A percentile compares a stretch with the other conserved stretches of the same genome.
These are phyloP conservation scores for Ceratina japonica DNA, from an alignment of 1,140 invertebrate genomes.

Conservation along the genomic window DNA sequence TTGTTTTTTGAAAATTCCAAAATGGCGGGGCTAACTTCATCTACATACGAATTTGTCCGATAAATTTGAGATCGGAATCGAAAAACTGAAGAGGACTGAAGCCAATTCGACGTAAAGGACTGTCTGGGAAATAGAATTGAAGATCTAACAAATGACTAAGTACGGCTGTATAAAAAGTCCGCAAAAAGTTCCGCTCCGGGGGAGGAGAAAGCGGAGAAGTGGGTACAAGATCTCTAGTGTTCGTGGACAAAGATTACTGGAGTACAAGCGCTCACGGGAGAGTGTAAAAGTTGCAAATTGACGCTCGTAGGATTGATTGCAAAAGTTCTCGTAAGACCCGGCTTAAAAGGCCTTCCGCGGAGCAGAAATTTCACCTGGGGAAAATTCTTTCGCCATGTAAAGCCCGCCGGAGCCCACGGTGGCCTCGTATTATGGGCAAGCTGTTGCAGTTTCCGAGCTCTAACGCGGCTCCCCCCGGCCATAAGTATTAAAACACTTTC, in stretches of 20 bases:
- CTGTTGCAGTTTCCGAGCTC: conserved; percentile 25
- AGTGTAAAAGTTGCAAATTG: conserved; percentile 26
- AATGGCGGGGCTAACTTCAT: no score
- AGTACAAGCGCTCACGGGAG: neutral
- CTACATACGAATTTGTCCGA: no score
- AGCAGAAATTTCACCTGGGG: neutral
- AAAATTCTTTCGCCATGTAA: conserved; percentile 14
- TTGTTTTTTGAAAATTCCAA: no score
- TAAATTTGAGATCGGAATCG: no score
- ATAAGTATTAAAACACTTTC: no score
- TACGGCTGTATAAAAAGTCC: neutral
- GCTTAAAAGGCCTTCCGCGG: neutral
- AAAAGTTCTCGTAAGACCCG: conserved; percentile 1
- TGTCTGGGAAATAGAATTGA: neutral
- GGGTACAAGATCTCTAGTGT: neutral
- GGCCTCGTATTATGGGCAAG: conserved; percentile 28
- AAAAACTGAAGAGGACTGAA: no score
- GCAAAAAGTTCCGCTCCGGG: neutral
- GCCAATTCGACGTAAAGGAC: no score
- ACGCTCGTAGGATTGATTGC: conserved; percentile 24
- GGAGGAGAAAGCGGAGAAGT: neutral
- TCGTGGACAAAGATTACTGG: neutral
- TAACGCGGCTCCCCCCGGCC: no score
- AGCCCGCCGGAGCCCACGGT: neutral
- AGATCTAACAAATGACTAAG: no score